Evolutionary conservation across 2,888 invertebrate species (phyloP), one percentile per base, ranked within the genome.

Genomic region (Allacma fusca): DNA sequence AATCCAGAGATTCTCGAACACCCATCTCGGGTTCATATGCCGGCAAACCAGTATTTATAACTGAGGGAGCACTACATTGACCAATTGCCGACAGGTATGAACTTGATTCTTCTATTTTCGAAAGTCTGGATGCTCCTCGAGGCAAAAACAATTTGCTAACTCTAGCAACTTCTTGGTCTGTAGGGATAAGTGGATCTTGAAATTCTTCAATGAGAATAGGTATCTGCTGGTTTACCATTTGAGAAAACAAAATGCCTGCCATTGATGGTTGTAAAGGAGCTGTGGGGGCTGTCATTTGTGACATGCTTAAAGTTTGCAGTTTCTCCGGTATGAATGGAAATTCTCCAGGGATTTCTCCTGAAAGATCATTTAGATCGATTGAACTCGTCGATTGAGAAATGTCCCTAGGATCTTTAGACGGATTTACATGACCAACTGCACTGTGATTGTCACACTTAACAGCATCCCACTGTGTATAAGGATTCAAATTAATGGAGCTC

Each of bases 401-500:
- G 34, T 34, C 5, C n/a, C 2, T 16, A 9, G 50, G 2, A 16
- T 50, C 50, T 19, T 5, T 13, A 9, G 50, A 50, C n/a, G 50
- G 50, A 50, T 50, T n/a, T 16, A 50, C 50, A 5, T 50, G 50
- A n/a, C 50, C 50, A 1, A 50, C 50, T 2, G 50, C 50, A 2
- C 16, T 50, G 2, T n/a, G 1, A 13, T 50, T 50, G n/a, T 79
- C 73, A 64, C 72, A 72, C 44, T 68, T 21, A 19, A 79, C 77
- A n/a, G 81, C 71, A 4, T 82, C 78, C 81, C 83, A 81, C 57
- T 0, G 50, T 5, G 83, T 81, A 78, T 84, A 84, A 0, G 83
- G 82, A 77, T 84, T 85, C 24, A 85, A 78, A 64, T 84, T 80
- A 12, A 86, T 79, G 19, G 81, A 80, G 19, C 83, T 83, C 4